Conservation (phyloP, 2,888 invertebrate genomes). For the Branchinecta sandiegonensis region DNA sequence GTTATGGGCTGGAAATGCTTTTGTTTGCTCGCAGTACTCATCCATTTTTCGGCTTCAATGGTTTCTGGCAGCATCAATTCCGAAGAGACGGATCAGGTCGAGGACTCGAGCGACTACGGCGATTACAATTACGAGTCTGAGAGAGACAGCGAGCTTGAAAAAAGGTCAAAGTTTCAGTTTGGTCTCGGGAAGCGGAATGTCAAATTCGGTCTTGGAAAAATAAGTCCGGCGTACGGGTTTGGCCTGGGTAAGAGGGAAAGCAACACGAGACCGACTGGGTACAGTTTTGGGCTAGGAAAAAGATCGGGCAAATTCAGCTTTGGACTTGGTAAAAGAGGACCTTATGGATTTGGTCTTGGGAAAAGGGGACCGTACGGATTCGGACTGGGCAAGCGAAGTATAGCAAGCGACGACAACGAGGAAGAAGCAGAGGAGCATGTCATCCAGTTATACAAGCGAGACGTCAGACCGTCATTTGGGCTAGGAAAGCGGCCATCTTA, state of each 20-base stretch:
- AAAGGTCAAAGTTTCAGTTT: too few species aligned
- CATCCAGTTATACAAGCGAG: neutral
- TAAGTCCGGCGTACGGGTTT: too few species aligned
- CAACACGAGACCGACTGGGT: too few species aligned
- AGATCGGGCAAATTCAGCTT: neutral
- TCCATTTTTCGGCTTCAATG: neutral
- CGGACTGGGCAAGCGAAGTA: slow-evolving; percentile 4
- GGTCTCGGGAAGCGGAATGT: too few species aligned
- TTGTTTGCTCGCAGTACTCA: neutral
- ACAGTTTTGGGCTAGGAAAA: too few species aligned
- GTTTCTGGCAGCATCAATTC: neutral
- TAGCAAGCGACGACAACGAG: too few species aligned
- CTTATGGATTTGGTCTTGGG: neutral
- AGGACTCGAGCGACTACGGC: neutral
- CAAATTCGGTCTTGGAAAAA: too few species aligned
- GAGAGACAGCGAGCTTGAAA: too few species aligned
- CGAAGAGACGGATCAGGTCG: neutral
- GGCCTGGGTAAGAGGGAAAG: too few species aligned
- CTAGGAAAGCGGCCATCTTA: slow-evolving; percentile 1
- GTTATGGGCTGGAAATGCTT: slow-evolving; percentile 10
- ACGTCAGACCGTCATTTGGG: neutral
- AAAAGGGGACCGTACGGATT: slow-evolving; percentile 9
- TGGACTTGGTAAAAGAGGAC: slow-evolving; percentile 1
- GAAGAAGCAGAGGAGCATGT: neutral
- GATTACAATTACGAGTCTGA: too few species aligned